Evolutionary conservation across 2,113 vertebrate genomes (phyloP).

Genomic region (Myotis brandtii): DNA sequence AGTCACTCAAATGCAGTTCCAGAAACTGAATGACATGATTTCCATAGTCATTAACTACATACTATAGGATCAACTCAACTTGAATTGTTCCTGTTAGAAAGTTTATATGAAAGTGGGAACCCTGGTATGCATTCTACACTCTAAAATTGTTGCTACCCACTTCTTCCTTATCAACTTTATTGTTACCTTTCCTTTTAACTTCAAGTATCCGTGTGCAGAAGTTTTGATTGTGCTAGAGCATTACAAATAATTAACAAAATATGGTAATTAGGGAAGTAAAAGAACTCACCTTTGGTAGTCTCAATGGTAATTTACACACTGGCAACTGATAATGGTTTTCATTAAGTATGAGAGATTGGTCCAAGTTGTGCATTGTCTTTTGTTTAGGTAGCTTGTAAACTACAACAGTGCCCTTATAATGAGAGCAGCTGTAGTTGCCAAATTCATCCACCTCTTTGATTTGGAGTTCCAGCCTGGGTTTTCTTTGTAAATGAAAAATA

Average conservation of each 20-base stretch:
- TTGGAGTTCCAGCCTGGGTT: constrained; percentile 84
- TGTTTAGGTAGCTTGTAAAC: constrained; percentile 89
- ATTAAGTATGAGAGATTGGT: constrained; percentile 60
- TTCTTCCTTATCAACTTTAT: neutral
- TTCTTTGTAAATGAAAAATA: constrained; percentile 92
- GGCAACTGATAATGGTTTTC: constrained; percentile 82
- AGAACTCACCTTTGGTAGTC: constrained; percentile 90
- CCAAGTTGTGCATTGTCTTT: constrained; percentile 79
- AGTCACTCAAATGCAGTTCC: neutral
- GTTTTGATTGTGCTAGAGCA: neutral
- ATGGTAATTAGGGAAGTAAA: neutral
- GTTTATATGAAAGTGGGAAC: neutral
- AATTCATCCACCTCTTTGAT: constrained; percentile 92
- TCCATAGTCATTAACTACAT: neutral
- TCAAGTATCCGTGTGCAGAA: neutral
- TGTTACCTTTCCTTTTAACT: neutral
- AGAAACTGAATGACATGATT: constrained; percentile 21
- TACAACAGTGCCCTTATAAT: constrained; percentile 91
- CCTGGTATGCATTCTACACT: neutral
- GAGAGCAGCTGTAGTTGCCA: constrained; percentile 91
- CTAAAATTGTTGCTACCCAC: neutral
- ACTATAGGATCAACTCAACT: neutral
- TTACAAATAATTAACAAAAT: neutral
- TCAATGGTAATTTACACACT: constrained; percentile 90
- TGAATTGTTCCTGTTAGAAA: constrained; percentile 13